These are phyloP conservation scores for Amazona vittata DNA, from an alignment of 2,113 vertebrate species.

Conservation along the genomic window DNA sequence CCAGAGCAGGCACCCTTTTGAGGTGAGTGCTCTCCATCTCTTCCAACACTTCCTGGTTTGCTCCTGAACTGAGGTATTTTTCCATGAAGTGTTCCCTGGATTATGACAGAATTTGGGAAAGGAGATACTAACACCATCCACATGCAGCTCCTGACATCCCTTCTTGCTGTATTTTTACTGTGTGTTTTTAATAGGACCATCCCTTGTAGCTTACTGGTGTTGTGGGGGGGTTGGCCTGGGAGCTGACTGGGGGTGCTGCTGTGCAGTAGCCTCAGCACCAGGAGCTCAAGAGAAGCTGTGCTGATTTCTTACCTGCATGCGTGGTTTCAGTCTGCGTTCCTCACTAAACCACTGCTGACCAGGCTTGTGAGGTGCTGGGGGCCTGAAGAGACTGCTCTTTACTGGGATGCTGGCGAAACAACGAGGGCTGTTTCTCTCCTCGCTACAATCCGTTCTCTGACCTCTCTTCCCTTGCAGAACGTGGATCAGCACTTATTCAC, in stretches of 20 bases:
- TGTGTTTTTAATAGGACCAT: background rate
- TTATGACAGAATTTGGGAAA: background rate
- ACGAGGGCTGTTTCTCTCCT: background rate
- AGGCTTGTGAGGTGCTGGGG: background rate
- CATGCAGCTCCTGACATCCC: background rate
- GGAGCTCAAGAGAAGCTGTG: background rate
- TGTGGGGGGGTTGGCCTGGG: background rate
- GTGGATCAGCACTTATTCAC: conserved; percentile 89
- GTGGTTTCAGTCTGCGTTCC: background rate
- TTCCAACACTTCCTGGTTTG: background rate
- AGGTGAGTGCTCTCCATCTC: conserved; percentile 65
- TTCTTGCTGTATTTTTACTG: background rate
- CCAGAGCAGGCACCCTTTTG: conserved; percentile 87
- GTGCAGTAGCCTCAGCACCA: background rate
- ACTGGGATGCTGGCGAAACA: background rate
- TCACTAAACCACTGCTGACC: background rate
- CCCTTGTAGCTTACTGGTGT: background rate
- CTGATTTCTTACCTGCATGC: background rate
- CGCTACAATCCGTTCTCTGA: background rate
- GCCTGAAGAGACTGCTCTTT: background rate
- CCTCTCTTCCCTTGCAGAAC: conserved; percentile 72
- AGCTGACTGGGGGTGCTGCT: background rate
- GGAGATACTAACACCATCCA: background rate
- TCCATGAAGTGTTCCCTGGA: background rate
- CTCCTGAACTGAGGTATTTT: background rate